Base-by-base conservation (phyloP, 1,140 invertebrate species). In the Rhagoletis pomonella region DNA sequence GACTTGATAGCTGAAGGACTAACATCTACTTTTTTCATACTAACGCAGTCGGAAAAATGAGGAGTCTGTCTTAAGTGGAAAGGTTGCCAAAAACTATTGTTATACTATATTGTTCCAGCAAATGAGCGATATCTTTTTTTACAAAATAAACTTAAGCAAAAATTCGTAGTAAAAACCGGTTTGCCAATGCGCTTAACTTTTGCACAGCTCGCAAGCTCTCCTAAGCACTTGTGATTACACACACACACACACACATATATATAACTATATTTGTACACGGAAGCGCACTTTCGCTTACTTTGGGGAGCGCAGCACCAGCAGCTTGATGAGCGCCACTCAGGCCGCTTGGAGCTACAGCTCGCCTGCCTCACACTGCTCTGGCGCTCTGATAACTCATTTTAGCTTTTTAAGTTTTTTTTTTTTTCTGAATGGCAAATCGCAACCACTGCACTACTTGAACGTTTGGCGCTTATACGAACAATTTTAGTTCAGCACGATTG, bases 401-500 rank as follows among this genome's bases (percentile, higher is more conserved):
- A n/a, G 50, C 55, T 55, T 29, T 29, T 29, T 29, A 29, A 29
- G 47, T 81, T 81, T 50, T 55, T 3, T 62, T 4, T 73, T n/a
- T 19, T 73, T 44, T 73, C 47, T 47, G 39, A 73, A 19, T 47
- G 44, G 9, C 44, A 29, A 73, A 47, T 47, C 42, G 67, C 67
- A 73, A 3, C 39, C 67, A 44, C 29, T 73, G 67, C 73, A 81
- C 47, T 81, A 81, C 73, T 81, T 81, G 73, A 29, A 55, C 47
- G 73, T 12, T 55, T 50, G 73, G 0, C 47, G 73, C 6, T 19
- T 55, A 55, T 29, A 55, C 17, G 10, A 55, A 50, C 73, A 47
- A 42, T 55, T 81, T 81, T 81, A 81, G 73, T 81, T 81, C 73
- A 55, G 47, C 42, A 81, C 73, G 50, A 55, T 81, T 81, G 47